phyloP scores from a whole-genome alignment of 2,797 vertebrate genomes.

The Lutjanus campechanus region DNA sequence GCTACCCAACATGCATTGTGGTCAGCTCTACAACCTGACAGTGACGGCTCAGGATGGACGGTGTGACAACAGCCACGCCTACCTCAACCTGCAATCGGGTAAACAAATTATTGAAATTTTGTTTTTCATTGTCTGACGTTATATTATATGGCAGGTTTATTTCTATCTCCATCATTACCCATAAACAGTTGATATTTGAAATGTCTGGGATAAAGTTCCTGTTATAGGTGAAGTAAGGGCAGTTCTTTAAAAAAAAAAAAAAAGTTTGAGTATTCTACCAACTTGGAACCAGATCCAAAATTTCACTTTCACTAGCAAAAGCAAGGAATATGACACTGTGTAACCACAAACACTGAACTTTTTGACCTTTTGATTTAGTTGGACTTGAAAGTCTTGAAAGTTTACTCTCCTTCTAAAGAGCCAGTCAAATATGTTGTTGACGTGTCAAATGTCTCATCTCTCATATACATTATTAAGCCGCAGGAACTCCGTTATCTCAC shows the following conservation, averaged over 20 bases:
- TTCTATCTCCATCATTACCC: neutral
- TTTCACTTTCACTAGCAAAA: neutral
- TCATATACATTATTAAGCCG: neutral
- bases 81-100: conserved; percentile 81
- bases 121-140: neutral
- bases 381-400: neutral
- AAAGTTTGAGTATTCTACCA: neutral
- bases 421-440: neutral
- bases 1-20: conserved; percentile 81
- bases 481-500: neutral
- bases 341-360: neutral
- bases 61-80: conserved; percentile 76
- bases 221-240: neutral
- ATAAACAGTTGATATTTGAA: neutral
- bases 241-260: too few species aligned
- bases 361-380: neutral
- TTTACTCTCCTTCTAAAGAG: neutral
- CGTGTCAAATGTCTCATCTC: neutral
- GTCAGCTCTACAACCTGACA: conserved; percentile 85
- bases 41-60: conserved; percentile 77
- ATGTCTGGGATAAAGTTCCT: neutral
- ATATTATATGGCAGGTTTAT: neutral
- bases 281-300: neutral
- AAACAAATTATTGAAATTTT: too few species aligned
- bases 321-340: too few species aligned